Conservation (phyloP, 2,888 invertebrate genomes). For the Adela reaumurella region DNA sequence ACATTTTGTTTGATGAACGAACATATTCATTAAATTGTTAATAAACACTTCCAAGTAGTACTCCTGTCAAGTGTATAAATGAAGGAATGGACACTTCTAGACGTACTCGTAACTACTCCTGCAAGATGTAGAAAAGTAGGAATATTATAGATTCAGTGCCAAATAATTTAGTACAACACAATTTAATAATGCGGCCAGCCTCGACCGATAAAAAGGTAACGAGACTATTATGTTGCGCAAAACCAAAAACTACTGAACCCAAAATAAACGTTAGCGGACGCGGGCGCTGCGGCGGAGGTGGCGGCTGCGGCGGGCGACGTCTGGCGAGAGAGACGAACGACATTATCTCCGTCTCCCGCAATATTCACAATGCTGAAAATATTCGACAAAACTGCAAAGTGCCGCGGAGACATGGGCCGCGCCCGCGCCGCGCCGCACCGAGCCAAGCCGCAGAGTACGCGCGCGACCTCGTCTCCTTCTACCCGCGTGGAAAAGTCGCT, state of each 20-base stretch:
- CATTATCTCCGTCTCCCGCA: background rate
- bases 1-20: no score
- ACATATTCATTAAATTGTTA: no score
- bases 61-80: no score
- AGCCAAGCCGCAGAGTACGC: background rate
- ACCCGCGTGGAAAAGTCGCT: no score
- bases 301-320: background rate
- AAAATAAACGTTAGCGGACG: background rate
- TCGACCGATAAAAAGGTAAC: no score
- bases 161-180: no score
- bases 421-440: background rate
- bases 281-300: background rate
- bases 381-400: background rate
- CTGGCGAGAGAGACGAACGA: background rate
- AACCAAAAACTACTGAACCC: background rate
- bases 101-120: no score
- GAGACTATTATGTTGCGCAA: background rate
- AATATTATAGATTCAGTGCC: no score
- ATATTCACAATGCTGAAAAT: background rate
- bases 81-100: no score
- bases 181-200: no score
- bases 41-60: no score
- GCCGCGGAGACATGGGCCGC: background rate
- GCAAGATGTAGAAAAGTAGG: no score
- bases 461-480: background rate